Conservation (phyloP, 2,797 vertebrate genomes). For the Syngnathus rostellatus region DNA sequence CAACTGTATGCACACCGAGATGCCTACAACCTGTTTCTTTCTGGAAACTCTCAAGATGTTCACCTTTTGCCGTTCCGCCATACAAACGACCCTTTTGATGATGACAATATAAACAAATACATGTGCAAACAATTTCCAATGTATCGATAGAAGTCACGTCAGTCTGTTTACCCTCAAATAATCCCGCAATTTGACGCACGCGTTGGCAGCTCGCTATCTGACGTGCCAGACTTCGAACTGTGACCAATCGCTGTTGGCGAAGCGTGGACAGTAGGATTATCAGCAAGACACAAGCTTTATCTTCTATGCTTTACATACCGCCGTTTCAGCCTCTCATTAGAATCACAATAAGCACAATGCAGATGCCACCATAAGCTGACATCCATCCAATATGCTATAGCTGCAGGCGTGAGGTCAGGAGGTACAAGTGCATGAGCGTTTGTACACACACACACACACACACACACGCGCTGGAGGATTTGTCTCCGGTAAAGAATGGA, state of each 20-base stretch:
- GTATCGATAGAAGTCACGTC: background rate
- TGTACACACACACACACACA: too few relatives aligned
- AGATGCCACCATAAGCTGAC: constrained; percentile 52
- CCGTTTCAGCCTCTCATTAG: constrained; percentile 71
- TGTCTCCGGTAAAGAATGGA: constrained; percentile 33
- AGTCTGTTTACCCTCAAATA: constrained; percentile 2
- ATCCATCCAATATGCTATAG: constrained; percentile 55
- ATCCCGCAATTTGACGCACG: constrained; percentile 12
- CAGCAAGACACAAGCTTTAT: constrained; percentile 49
- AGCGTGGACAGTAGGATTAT: constrained; percentile 66
- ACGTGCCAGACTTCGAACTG: constrained; percentile 61
- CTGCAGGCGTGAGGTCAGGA: constrained; percentile 50
- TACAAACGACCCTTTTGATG: background rate
- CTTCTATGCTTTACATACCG: constrained; percentile 59
- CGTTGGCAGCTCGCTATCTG: constrained; percentile 53
- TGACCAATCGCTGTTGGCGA: constrained; percentile 63
- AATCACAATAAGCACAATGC: constrained; percentile 73
- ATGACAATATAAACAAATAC: background rate
- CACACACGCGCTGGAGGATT: constrained; percentile 15
- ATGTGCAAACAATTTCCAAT: background rate
- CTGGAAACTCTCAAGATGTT: background rate
- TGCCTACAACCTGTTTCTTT: too few relatives aligned
- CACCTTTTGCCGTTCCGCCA: background rate
- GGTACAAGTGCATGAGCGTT: constrained; percentile 24
- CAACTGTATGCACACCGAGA: too few relatives aligned